These are phyloP conservation scores for Leptinotarsa lineolata DNA, from an alignment of 1,140 invertebrate genomes.

Conservation along the genomic window DNA sequence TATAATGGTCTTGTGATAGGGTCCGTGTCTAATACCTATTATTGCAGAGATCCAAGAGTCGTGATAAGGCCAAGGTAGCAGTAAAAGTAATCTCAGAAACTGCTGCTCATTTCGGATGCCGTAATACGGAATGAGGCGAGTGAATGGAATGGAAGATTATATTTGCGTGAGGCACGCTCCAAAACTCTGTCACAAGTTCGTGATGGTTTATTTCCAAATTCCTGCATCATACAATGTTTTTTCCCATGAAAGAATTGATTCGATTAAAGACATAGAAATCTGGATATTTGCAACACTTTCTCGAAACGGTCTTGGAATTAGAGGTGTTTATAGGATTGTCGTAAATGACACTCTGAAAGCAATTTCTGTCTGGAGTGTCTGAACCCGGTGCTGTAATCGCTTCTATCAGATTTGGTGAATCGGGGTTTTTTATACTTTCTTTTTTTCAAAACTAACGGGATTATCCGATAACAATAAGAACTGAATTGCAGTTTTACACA, in stretches of 20 bases:
- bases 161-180: constrained; percentile 39
- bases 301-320: too few species aligned
- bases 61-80: constrained; percentile 13
- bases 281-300: too few species aligned
- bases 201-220: background rate
- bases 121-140: constrained; percentile 38
- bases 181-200: constrained; percentile 8
- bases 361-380: too few species aligned
- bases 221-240: background rate
- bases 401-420: too few species aligned
- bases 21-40: constrained; percentile 14
- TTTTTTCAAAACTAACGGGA: too few species aligned
- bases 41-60: constrained; percentile 9
- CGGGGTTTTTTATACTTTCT: too few species aligned
- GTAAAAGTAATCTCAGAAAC: constrained; percentile 38
- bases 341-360: too few species aligned
- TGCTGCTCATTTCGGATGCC: constrained; percentile 40
- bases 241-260: background rate
- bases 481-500: too few species aligned
- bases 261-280: background rate
- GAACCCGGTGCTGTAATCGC: too few species aligned
- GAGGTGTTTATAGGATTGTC: too few species aligned
- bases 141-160: constrained; percentile 38
- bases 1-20: background rate
- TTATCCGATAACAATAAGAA: too few species aligned